Base-by-base conservation (phyloP, 2,113 vertebrate species). In the Burhinus oedicnemus region DNA sequence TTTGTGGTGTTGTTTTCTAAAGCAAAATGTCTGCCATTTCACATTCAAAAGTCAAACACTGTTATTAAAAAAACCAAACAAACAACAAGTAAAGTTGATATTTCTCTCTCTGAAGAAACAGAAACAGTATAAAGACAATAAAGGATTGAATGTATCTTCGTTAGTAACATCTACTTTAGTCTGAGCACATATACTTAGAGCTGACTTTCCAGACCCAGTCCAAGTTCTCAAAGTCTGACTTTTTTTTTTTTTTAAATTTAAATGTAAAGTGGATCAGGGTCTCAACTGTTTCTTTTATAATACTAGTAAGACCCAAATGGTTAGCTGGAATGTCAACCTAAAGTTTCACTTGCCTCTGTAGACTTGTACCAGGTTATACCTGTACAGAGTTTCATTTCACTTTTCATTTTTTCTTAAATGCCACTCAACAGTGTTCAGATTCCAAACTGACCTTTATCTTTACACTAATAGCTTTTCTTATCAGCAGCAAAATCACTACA, bases 381-480 rank as follows among this genome's bases (percentile, higher is more conserved):
- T 80, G 40, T 5, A 66, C 4, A 55, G 49, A 61, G 21, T 80
- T 85, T 76, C 45, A 66, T 64, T 66, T 87, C 36, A n/a, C 32
- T 89, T 77, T 79, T 52, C 5, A 21, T 68, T 93, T 95, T 66
- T 93, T 96, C 61, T 69, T 91, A 75, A 92, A 70, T 74, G 49
- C 68, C 93, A 66, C 38, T 95, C 87, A 38, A 36, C 36, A 79
- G 55, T 55, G 30, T 25, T 78, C 70, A 71, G 82, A 94, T 87
- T 76, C 91, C 92, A 95, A 83, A 86, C 72, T 77, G 77, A 95
- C 96, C 93, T 90, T 94, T 97, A 87, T 82, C 94, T 93, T 95
- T 88, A 70, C 60, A 27, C 92, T 96, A 93, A 96, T 52, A 88
- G 91, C 94, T 97, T 97, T 93, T 91, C 95, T 97, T 93, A 98